Evolutionary conservation across 2,797 vertebrate species (phyloP).

Genomic region (Heterohyrax brucei): DNA sequence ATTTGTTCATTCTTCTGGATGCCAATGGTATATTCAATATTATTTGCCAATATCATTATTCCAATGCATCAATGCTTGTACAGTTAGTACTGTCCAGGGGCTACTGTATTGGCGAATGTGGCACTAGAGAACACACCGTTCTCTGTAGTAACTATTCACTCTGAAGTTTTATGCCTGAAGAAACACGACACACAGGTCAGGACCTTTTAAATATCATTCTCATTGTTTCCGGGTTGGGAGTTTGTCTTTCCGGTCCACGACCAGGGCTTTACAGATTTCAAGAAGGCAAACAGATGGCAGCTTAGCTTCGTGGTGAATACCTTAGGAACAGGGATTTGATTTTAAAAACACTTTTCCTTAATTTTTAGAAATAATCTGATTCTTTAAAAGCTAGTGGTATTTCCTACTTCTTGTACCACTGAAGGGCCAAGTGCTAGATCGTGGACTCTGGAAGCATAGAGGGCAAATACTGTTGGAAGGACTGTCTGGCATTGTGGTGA

Average conservation of each 20-base stretch:
- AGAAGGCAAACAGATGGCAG: slow-evolving; percentile 10
- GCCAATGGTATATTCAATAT: background rate
- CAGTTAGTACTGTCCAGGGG: background rate
- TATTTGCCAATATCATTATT: background rate
- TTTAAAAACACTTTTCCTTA: slow-evolving; percentile 34
- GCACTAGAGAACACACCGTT: background rate
- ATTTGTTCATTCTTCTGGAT: background rate
- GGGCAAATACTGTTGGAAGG: background rate
- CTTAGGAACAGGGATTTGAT: slow-evolving; percentile 20
- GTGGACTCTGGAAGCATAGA: background rate
- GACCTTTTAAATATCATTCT: background rate
- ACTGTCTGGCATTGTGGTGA: background rate
- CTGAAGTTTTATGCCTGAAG: background rate
- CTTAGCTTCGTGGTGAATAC: slow-evolving; percentile 11
- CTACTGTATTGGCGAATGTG: background rate
- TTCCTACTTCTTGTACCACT: background rate
- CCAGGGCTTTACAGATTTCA: slow-evolving; percentile 12
- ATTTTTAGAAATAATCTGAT: slow-evolving; percentile 21
- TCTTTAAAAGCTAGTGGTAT: slow-evolving; percentile 21
- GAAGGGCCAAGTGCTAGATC: background rate
- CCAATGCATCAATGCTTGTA: background rate
- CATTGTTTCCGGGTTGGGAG: background rate
- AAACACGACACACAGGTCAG: background rate
- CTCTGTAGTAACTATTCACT: background rate
- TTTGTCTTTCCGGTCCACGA: slow-evolving; percentile 18